Evolutionary conservation across 2,113 vertebrate species (phyloP).

Genomic region (Colaptes auratus): DNA sequence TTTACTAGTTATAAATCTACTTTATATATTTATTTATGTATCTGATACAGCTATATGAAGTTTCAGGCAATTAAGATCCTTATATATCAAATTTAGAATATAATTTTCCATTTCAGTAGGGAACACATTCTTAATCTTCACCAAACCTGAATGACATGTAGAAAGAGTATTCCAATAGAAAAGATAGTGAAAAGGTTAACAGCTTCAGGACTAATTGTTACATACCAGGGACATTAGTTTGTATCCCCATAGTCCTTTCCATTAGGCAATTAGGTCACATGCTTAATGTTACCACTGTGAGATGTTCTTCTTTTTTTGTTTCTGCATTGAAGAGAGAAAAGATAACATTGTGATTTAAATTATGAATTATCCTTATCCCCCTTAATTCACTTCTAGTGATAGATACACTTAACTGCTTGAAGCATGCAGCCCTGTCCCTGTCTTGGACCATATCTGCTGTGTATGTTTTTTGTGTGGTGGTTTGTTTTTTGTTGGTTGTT

Average conservation of each 20-base stretch:
- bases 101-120: neutral
- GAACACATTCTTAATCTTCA: neutral
- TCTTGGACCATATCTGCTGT: neutral
- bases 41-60: neutral
- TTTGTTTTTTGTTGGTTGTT: too few species aligned
- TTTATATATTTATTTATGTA: neutral
- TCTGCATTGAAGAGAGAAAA: neutral
- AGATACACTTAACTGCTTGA: neutral
- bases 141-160: neutral
- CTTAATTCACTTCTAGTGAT: neutral
- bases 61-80: neutral
- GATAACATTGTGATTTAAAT: neutral
- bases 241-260: neutral
- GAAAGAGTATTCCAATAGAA: neutral
- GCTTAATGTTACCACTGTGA: neutral
- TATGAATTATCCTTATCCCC: neutral
- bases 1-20: neutral
- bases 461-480: too few species aligned
- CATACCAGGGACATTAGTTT: neutral
- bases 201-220: neutral
- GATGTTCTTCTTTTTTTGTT: neutral
- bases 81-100: neutral
- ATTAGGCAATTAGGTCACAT: neutral
- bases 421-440: neutral
- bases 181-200: neutral